phyloP scores from a whole-genome alignment of 2,888 invertebrate genomes.

The Hoplodrina blanda region DNA sequence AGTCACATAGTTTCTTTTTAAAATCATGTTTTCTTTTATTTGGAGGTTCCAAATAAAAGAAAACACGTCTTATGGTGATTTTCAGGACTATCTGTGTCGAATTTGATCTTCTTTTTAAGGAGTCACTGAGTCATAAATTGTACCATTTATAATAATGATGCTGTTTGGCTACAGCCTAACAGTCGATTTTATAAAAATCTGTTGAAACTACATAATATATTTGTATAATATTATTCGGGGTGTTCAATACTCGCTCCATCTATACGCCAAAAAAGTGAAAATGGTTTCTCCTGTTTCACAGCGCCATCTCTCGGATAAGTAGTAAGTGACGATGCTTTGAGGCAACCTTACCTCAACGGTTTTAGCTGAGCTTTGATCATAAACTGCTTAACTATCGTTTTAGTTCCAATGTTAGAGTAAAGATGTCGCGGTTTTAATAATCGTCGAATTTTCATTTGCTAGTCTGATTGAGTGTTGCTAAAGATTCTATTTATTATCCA shows the following conservation, averaged over 20 bases:
- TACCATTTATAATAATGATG: no score
- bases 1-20: no score
- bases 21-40: no score
- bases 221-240: background rate
- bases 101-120: no score
- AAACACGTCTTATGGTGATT: no score
- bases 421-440: constrained; percentile 37
- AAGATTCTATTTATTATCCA: no score
- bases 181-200: no score
- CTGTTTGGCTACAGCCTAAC: no score
- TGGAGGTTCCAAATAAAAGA: no score
- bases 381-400: background rate
- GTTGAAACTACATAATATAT: no score
- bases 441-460: background rate
- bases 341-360: background rate
- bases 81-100: no score
- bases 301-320: constrained; percentile 39
- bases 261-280: background rate
- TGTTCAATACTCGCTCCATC: constrained; percentile 1
- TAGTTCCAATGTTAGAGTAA: constrained; percentile 14
- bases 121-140: no score
- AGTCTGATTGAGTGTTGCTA: background rate
- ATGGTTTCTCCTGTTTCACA: background rate
- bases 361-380: background rate
- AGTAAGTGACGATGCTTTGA: background rate